Conservation (phyloP, 2,113 vertebrate species). For the Neogale vison region DNA sequence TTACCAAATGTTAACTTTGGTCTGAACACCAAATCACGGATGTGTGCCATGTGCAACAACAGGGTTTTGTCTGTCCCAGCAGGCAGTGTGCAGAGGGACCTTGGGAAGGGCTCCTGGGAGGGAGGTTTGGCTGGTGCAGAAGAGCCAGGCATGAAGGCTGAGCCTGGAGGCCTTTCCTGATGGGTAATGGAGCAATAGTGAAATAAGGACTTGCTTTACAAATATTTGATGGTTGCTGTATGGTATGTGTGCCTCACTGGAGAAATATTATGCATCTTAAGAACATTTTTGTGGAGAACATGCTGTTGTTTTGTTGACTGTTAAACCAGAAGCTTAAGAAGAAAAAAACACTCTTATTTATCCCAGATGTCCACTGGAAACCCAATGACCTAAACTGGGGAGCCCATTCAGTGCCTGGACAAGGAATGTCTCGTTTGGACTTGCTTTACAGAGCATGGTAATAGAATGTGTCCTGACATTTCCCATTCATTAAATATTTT, state of each 20-base stretch:
- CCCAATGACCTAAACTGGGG: neutral
- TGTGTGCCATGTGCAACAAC: too few species aligned
- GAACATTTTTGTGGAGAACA: slow-evolving; percentile 36
- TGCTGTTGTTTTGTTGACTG: slow-evolving; percentile 50
- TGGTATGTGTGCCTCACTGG: slow-evolving; percentile 9
- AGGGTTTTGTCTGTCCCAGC: neutral
- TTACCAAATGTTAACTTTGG: neutral
- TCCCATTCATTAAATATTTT: neutral
- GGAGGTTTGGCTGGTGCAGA: neutral
- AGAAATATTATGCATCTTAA: slow-evolving; percentile 38
- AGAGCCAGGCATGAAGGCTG: neutral
- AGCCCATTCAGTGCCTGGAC: neutral
- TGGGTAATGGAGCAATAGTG: neutral
- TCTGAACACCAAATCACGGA: neutral
- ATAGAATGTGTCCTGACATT: neutral
- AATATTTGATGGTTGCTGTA: neutral
- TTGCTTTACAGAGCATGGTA: neutral
- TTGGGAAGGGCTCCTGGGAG: neutral
- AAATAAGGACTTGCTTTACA: neutral
- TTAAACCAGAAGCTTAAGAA: slow-evolving; percentile 52
- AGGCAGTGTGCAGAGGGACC: neutral
- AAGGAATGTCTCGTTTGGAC: slow-evolving; percentile 14
- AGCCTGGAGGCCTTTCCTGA: neutral
- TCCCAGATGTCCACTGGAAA: slow-evolving; percentile 62
- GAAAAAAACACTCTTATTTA: slow-evolving; percentile 30